Evolutionary conservation across 2,888 invertebrate genomes (phyloP).

Genomic region (Bombyx huttoni): DNA sequence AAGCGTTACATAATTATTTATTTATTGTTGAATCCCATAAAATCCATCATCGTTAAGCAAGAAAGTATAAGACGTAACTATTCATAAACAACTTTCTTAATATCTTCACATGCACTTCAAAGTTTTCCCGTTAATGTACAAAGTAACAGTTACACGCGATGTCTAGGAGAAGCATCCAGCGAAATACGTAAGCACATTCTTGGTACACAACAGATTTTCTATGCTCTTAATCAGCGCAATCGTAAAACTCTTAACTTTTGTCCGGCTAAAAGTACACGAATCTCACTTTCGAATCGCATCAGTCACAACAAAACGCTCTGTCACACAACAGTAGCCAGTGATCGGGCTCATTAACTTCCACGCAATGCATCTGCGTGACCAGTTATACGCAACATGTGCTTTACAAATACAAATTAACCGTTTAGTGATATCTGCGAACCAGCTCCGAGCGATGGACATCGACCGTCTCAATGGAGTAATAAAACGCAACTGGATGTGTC

Average conservation of each 20-base stretch:
- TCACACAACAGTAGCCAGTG: conserved; percentile 37
- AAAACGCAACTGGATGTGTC: conserved; percentile 26
- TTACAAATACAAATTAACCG: conserved; percentile 56
- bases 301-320: conserved; percentile 28
- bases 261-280: conserved; percentile 13
- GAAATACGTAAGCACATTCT: neutral
- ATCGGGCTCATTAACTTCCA: conserved; percentile 26
- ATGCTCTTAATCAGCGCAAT: neutral
- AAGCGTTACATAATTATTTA: no score
- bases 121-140: neutral
- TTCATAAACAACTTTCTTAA: neutral
- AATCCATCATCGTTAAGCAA: neutral
- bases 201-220: neutral
- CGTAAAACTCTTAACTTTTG: neutral
- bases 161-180: neutral
- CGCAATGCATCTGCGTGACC: conserved; percentile 31
- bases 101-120: neutral
- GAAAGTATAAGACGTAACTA: neutral
- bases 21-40: neutral
- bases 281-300: conserved; percentile 31
- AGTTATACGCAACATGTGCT: conserved; percentile 49
- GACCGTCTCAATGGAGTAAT: conserved; percentile 25
- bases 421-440: conserved; percentile 53
- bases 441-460: conserved; percentile 28
- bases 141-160: neutral